Base-by-base conservation (phyloP, 2,888 invertebrate genomes). In the Drosophila hamatofila region DNA sequence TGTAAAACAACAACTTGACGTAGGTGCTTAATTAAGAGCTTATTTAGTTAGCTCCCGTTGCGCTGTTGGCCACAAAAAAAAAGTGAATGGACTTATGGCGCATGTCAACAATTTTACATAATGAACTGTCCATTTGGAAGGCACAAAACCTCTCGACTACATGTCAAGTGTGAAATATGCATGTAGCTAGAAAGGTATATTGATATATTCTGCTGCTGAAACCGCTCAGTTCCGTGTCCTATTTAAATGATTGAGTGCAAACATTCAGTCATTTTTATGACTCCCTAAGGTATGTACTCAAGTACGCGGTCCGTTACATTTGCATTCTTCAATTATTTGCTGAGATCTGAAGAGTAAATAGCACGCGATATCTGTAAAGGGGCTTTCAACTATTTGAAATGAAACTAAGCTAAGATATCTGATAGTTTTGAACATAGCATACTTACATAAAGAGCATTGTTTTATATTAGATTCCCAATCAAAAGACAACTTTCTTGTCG, bases 21-120 rank as follows among this genome's bases (percentile, higher is more conserved):
- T 78, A 72, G 82, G 76, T 87, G 78, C 87, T 84, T 84, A 84
- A 84, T 84, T 84, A 84, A 84, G 84, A 82, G 87, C 87, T 87
- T 74, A 84, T 84, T 80, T 78, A 57, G 75, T 70, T 56, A 54
- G 75, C 72, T 74, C 60, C 78, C 74, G 70, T 64, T 66, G 57
- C 25, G 56, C 39, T 23, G 48, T 27, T 60, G 56, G 16, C 63
- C 62, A 59, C 59, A 35, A 57, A 77, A 57, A 60, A 75, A 70
- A 80, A 84, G 84, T 84, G 84, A 84, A 84, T 76, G 83, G 72
- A 72, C 65, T 71, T 72, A 66, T 75, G 83, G 67, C 57, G 64
- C 61, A 52, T 61, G 76, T 65, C 70, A 74, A 62, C 80, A 62
- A 74, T 70, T 56, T 49, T 44, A 62, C 61, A 77, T 73, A 66